Evolutionary conservation across 2,797 vertebrate genomes (phyloP).

Genomic region (Enteromius mattozi): DNA sequence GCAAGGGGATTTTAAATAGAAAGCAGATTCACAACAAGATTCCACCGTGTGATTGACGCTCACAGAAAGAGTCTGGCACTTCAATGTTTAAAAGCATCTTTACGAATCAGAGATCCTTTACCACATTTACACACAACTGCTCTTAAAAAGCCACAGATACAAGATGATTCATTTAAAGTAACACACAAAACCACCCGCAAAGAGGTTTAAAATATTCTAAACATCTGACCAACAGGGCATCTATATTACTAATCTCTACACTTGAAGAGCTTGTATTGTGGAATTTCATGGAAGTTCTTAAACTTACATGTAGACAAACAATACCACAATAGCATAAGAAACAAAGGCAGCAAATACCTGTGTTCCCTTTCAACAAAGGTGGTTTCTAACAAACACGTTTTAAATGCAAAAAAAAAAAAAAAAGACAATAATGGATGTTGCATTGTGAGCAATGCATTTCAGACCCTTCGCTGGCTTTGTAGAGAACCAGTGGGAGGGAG

Average conservation of each 20-base stretch:
- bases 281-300: slow-evolving; percentile 11
- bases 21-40: background rate
- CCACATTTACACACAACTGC: background rate
- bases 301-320: slow-evolving; percentile 12
- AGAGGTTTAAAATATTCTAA: background rate
- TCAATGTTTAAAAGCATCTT: slow-evolving; percentile 4
- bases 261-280: background rate
- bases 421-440: slow-evolving; percentile 25
- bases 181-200: background rate
- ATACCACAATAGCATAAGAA: background rate
- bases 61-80: background rate
- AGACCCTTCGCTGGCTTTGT: slow-evolving; percentile 29
- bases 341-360: background rate
- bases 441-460: slow-evolving; percentile 18
- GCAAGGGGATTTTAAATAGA: slow-evolving; percentile 6
- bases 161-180: background rate
- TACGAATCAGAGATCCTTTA: background rate
- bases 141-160: background rate
- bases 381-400: background rate
- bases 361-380: slow-evolving; percentile 26
- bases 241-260: background rate
- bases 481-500: slow-evolving; percentile 12
- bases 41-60: background rate
- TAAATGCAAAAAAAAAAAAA: background rate
- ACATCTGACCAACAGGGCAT: background rate